Evolutionary conservation across 2,888 invertebrate species (phyloP).

Genomic region (Cybosia mesomella): DNA sequence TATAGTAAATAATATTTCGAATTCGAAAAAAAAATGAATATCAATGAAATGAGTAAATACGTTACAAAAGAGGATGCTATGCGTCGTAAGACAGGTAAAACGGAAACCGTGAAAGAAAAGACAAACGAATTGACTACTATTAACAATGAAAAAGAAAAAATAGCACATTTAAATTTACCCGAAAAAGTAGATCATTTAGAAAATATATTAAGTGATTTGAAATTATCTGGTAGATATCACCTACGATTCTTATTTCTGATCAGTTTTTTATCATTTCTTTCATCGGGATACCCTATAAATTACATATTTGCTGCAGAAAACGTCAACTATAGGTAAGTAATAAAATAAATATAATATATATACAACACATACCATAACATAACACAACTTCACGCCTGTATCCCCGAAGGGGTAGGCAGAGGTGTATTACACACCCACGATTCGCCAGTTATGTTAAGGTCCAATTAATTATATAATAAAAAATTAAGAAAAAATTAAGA

Average conservation of each 20-base stretch:
- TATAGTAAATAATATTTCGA: background rate
- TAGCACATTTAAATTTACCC: background rate
- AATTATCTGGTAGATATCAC: slow-evolving; percentile 46
- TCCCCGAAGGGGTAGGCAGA: too few species aligned
- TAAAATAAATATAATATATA: background rate
- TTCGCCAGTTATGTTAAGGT: too few species aligned
- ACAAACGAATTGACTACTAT: slow-evolving; percentile 6
- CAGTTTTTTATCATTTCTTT: slow-evolving; percentile 31
- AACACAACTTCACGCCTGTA: too few species aligned
- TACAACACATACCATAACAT: background rate
- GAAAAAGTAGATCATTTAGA: slow-evolving; percentile 31
- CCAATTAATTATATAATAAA: too few species aligned
- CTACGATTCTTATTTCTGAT: slow-evolving; percentile 36
- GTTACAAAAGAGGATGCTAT: background rate
- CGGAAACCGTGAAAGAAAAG: background rate
- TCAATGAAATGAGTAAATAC: background rate
- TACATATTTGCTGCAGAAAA: slow-evolving; percentile 49
- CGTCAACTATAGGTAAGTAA: slow-evolving; percentile 38
- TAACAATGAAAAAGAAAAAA: background rate
- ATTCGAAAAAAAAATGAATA: background rate
- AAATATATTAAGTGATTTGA: slow-evolving; percentile 41
- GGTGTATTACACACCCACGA: too few species aligned
- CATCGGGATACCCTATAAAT: slow-evolving; percentile 38
- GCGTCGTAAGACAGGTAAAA: background rate
- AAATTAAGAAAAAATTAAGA: too few species aligned